Conservation (phyloP, 53 echinoderm and acorn worm species). For the Holothuria leucospilota region DNA sequence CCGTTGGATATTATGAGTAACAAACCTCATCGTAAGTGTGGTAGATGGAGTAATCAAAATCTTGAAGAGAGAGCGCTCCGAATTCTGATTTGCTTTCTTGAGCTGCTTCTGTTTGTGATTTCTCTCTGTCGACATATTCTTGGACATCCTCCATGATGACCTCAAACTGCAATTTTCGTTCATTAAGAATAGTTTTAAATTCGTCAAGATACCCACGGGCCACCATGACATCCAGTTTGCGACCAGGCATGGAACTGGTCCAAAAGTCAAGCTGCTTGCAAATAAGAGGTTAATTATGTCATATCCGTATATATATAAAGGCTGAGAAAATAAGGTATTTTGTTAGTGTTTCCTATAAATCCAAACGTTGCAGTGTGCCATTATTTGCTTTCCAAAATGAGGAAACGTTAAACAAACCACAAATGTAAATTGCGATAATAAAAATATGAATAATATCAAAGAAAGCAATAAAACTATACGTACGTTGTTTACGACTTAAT, state of each 20-base stretch:
- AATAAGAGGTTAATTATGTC: too few relatives aligned
- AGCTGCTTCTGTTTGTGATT: background rate
- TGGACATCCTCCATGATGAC: conserved; percentile 7
- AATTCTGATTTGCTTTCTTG: background rate
- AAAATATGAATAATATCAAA: too few relatives aligned
- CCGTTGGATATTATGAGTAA: background rate
- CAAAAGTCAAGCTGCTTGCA: conserved; percentile 3
- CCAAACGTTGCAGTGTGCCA: too few relatives aligned
- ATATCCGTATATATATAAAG: background rate
- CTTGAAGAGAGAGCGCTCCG: conserved; percentile 30
- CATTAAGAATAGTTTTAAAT: background rate
- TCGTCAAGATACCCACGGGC: background rate
- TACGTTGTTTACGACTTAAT: too few relatives aligned
- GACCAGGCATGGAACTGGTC: conserved; percentile 4
- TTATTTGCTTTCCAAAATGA: too few relatives aligned
- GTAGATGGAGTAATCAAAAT: conserved; percentile 73
- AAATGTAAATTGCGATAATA: too few relatives aligned
- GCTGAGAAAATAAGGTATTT: too few relatives aligned
- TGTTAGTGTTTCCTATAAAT: too few relatives aligned
- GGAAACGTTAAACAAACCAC: too few relatives aligned
- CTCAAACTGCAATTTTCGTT: background rate
- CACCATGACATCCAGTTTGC: conserved; percentile 7
- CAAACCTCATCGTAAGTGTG: conserved; percentile 75
- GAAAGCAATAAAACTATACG: too few relatives aligned
- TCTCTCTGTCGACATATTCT: background rate